A percentile compares a stretch with the other conserved stretches of the same genome.
Conservation (phyloP, 2,888 invertebrate genomes). For the Theretra japonica region DNA sequence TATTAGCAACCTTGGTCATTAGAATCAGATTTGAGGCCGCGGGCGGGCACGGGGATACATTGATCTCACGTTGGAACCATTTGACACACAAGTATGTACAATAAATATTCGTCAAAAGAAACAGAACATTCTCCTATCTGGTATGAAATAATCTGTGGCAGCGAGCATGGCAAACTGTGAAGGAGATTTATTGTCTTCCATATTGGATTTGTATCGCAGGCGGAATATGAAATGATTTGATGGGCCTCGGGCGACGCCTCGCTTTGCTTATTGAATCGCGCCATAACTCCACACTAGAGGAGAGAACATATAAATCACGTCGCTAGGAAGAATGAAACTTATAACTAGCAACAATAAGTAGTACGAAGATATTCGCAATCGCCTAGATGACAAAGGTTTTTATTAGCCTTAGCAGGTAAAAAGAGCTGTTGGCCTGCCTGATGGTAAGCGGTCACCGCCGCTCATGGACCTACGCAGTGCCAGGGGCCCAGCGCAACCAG, state of each 20-base stretch:
- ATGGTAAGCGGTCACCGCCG: too few relatives aligned
- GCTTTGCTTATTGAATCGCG: slow-evolving; percentile 1
- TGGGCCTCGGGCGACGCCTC: slow-evolving; percentile 2
- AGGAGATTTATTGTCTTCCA: slow-evolving; percentile 29
- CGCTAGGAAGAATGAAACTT: too few relatives aligned
- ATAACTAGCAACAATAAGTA: too few relatives aligned
- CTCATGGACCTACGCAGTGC: too few relatives aligned
- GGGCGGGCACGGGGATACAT: not conserved
- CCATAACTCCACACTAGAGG: not conserved
- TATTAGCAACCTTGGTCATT: too few relatives aligned
- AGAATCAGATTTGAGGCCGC: slow-evolving; percentile 40
- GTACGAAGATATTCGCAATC: too few relatives aligned
- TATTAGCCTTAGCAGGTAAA: too few relatives aligned
- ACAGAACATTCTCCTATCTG: not conserved
- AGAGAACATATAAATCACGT: not conserved
- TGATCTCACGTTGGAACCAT: slow-evolving; percentile 8
- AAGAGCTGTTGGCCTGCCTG: too few relatives aligned
- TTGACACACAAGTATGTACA: slow-evolving; percentile 10
- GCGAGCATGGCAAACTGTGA: slow-evolving; percentile 16
- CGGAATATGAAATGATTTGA: slow-evolving; percentile 32
- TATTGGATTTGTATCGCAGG: slow-evolving; percentile 31
- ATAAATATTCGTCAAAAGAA: too few relatives aligned
- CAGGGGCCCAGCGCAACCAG: too few relatives aligned
- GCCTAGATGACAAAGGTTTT: too few relatives aligned
- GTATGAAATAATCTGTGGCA: not conserved